Evolutionary conservation across 2,797 vertebrate species (phyloP).

Genomic region (Ibycter americanus): DNA sequence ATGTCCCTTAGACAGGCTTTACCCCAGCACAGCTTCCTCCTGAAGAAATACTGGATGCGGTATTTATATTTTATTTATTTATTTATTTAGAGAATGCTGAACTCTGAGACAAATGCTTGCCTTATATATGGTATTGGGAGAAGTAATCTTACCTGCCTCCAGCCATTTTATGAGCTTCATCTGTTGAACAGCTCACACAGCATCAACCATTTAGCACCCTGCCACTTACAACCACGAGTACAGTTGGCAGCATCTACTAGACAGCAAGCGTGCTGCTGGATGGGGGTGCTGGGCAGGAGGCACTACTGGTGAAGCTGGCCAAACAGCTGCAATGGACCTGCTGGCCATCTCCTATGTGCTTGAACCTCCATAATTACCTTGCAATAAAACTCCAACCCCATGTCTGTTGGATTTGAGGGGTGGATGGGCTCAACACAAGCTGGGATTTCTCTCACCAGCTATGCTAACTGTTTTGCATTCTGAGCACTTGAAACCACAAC

Average conservation of each 20-base stretch:
- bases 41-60: rapidly evolving
- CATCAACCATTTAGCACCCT: not conserved
- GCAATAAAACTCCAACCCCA: not conserved
- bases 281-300: not conserved
- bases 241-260: not conserved
- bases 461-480: not conserved
- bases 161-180: not conserved
- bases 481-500: not conserved
- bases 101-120: not conserved
- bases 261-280: not conserved
- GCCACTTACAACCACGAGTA: not conserved
- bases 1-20: not conserved
- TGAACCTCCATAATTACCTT: not conserved
- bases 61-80: not conserved
- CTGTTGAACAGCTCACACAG: not conserved
- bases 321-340: not conserved
- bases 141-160: not conserved
- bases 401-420: not conserved
- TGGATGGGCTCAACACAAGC: rapidly evolving
- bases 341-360: not conserved
- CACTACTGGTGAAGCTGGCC: rapidly evolving
- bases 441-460: not conserved
- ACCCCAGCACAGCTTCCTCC: not conserved
- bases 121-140: not conserved
- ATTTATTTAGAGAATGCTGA: not conserved